Conservation (phyloP, 2,797 vertebrate species). For the Perodicticus potto region DNA sequence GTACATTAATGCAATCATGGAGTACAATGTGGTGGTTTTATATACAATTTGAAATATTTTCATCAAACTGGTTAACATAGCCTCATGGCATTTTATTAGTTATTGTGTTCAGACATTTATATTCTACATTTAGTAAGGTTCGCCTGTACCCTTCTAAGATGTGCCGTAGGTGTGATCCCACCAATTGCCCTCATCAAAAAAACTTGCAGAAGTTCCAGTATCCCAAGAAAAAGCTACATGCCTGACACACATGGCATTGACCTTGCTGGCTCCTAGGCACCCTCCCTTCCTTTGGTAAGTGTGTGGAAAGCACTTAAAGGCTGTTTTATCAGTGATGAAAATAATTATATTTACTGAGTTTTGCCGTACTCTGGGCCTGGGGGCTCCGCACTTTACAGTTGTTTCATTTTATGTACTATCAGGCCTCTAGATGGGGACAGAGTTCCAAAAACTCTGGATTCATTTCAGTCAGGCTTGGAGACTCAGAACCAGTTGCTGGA, state of each 20-base stretch:
- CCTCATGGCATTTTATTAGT: no score
- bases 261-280: background rate
- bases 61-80: no score
- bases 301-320: background rate
- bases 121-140: no score
- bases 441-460: slow-evolving; percentile 62
- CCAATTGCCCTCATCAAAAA: no score
- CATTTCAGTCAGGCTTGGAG: background rate
- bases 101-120: no score
- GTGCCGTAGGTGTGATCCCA: no score
- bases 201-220: background rate
- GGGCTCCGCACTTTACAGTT: background rate
- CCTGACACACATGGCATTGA: background rate
- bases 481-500: background rate
- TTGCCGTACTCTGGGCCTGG: background rate
- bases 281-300: background rate
- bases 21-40: no score
- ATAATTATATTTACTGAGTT: background rate
- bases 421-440: slow-evolving; percentile 74
- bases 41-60: no score
- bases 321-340: background rate
- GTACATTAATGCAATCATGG: no score
- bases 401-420: background rate
- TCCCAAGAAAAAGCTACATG: background rate
- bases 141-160: no score